These are phyloP conservation scores for Hippoglossus hippoglossus DNA, from an alignment of 2,797 vertebrate genomes.

Conservation along the genomic window DNA sequence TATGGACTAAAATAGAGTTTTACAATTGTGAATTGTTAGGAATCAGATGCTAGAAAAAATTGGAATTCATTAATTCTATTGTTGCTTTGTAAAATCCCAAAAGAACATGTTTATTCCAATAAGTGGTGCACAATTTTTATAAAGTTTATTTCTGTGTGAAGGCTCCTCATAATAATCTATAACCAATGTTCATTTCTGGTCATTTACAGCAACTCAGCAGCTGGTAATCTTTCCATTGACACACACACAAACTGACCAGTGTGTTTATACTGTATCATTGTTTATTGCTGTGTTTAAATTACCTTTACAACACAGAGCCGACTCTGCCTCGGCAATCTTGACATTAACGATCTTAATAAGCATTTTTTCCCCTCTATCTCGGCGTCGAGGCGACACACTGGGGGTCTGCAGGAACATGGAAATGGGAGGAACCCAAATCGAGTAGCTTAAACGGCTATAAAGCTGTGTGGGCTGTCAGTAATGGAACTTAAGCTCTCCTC, in stretches of 20 bases:
- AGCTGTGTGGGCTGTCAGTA: slow-evolving; percentile 82
- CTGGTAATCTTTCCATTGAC: too few species aligned
- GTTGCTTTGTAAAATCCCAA: too few species aligned
- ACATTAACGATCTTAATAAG: slow-evolving; percentile 60
- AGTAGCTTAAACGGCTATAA: slow-evolving; percentile 82
- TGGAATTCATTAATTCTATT: too few species aligned
- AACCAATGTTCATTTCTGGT: slow-evolving; percentile 7
- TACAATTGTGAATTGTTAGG: too few species aligned
- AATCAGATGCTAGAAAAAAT: too few species aligned
- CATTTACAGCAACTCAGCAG: neutral
- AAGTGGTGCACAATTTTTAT: neutral
- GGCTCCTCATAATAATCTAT: neutral
- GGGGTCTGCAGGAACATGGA: slow-evolving; percentile 46
- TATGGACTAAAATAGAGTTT: neutral
- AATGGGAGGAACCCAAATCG: slow-evolving; percentile 80
- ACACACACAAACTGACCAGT: slow-evolving; percentile 6
- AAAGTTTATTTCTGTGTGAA: neutral
- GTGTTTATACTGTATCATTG: slow-evolving; percentile 33
- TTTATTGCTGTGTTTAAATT: slow-evolving; percentile 51
- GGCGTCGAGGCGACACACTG: slow-evolving; percentile 42
- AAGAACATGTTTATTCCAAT: neutral
- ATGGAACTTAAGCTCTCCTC: slow-evolving; percentile 74
- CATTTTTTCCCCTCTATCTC: slow-evolving; percentile 30
- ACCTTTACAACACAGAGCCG: slow-evolving; percentile 29
- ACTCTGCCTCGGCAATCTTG: slow-evolving; percentile 37